phyloP scores from a whole-genome alignment of 2,888 invertebrate genomes.

The Sinohyriopsis cumingii region DNA sequence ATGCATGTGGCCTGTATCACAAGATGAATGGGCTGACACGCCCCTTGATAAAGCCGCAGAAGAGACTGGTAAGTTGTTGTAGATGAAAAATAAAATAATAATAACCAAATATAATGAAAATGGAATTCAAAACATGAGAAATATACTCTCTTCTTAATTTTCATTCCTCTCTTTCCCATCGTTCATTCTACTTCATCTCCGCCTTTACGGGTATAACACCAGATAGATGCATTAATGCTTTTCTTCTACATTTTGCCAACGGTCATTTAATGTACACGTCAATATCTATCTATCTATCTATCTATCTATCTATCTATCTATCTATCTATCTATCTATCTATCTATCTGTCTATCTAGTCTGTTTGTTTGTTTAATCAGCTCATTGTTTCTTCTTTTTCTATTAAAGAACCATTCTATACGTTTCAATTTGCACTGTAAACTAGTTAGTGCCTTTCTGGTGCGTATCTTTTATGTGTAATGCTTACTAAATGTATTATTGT shows the following conservation, averaged over 20 bases:
- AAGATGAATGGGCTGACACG: conserved; percentile 99
- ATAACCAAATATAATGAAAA: background rate
- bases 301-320: no score
- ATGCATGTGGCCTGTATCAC: conserved; percentile 98
- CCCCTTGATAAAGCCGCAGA: conserved; percentile 97
- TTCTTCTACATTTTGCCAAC: background rate
- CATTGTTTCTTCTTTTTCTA: no score
- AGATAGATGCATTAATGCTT: background rate
- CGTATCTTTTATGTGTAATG: no score
- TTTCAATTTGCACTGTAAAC: no score
- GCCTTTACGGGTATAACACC: background rate
- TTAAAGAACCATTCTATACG: no score
- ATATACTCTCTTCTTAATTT: conserved; percentile 16
- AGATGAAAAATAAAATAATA: background rate
- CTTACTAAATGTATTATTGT: no score
- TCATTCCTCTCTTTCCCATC: conserved; percentile 3
- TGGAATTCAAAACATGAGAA: conserved; percentile 8
- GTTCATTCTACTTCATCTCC: conserved; percentile 4
- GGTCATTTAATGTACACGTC: background rate
- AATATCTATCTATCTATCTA: no score
- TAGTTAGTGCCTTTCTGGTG: no score
- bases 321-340: no score
- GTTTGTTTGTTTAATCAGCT: no score
- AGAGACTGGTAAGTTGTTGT: conserved; percentile 90
- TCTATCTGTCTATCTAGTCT: no score